Evolutionary conservation across 2,888 invertebrate genomes (phyloP), one percentile per base, ranked within the genome.

Genomic region (Aporophyla nigra): DNA sequence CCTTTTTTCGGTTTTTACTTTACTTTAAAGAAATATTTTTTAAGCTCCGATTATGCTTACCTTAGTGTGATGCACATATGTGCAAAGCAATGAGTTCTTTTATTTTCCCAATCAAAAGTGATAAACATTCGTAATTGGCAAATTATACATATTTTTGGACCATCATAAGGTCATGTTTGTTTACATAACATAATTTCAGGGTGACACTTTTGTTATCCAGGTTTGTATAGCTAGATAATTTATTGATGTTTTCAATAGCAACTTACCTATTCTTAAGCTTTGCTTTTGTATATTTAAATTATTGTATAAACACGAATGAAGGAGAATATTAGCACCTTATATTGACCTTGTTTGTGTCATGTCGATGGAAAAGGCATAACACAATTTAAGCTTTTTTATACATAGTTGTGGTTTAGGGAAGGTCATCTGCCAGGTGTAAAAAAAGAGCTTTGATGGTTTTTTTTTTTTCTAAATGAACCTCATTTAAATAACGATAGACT

Each of bases 271-370:
- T 54, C n/a, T 58, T 21, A 40, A 7, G 16, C 3, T n/a, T 58
- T n/a, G 51, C 3, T 74, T n/a, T 65, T 43, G 1, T 1, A 27
- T 58, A 62, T 19, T 24, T 58, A 58, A 49, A 59, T 24, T 16
- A 27, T n/a, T n/a, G n/a, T n/a, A n/a, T 27, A 5, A 58, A 43
- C n/a, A 33, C 1, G 2, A 27, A 10, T 12, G 3, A 43, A 74
- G 5, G 14, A 43, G 10, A 40, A 40, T 72, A 3, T 33, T 27
- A 5, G 19, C 24, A 43, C 40, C 56, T 58, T 62, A 7, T 6
- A 21, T 53, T 70, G 33, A 76, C 76, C 76, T 78, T 74, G 59
- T 61, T 21, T n/a, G 27, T 72, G 43, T 24, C 71, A 61, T 10
- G 33, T 21, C 33, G 21, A 49, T 71, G 21, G 46, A 56, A 54